Conservation (phyloP, 2,113 vertebrate genomes). For the Macroglossus sobrinus region DNA sequence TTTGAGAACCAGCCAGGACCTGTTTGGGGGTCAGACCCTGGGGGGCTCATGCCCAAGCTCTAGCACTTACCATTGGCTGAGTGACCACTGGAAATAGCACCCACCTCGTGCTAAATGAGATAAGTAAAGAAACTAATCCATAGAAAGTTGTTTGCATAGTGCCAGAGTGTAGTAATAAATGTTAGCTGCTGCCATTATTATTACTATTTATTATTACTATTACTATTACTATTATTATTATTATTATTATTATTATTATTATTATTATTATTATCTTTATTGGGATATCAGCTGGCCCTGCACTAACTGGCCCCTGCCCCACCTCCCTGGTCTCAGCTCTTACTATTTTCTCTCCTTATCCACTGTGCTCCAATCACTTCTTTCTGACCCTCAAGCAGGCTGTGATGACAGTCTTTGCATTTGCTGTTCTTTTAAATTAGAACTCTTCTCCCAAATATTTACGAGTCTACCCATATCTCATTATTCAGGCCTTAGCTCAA, state of each 20-base stretch:
- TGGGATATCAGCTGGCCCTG: not conserved
- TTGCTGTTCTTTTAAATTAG: not conserved
- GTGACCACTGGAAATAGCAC: conserved; percentile 6
- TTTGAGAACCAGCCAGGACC: conserved; percentile 15
- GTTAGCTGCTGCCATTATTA: not conserved
- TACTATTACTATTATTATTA: not conserved
- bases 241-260: not conserved
- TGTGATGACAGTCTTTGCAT: not conserved
- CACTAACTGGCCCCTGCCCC: not conserved
- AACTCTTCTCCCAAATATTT: not conserved
- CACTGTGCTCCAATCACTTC: not conserved
- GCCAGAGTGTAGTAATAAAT: not conserved
- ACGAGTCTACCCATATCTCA: not conserved
- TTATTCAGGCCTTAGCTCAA: not conserved
- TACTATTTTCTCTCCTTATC: not conserved
- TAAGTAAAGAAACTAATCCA: not conserved
- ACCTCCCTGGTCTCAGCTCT: not conserved
- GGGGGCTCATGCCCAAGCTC: not conserved
- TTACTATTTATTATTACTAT: not conserved
- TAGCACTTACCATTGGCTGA: not conserved
- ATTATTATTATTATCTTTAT: too few species aligned
- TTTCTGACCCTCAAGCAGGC: not conserved
- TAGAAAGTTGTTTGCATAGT: not conserved
- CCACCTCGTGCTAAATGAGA: not conserved
- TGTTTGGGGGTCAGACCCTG: not conserved